phyloP scores from a whole-genome alignment of 2,888 invertebrate genomes.

The Lepeophtheirus nordmannii region DNA sequence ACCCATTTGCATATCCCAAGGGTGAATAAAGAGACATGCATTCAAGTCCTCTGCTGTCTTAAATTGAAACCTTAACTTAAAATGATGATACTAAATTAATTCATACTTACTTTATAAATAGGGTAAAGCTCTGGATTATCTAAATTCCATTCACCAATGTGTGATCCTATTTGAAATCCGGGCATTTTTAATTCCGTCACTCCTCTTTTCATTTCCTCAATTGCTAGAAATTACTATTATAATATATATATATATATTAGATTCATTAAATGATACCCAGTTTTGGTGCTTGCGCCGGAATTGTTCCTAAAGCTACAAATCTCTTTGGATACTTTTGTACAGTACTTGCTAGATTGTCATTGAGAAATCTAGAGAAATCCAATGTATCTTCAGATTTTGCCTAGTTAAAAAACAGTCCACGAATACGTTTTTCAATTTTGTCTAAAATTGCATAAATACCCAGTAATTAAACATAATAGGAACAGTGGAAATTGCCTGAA shows the following conservation, averaged over 20 bases:
- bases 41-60: constrained; percentile 39
- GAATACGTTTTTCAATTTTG: too few species aligned
- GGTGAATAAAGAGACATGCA: constrained; percentile 42
- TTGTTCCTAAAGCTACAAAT: constrained; percentile 40
- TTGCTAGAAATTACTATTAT: constrained; percentile 31
- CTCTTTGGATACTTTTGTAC: constrained; percentile 36
- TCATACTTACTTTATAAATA: constrained; percentile 37
- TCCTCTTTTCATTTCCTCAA: constrained; percentile 39
- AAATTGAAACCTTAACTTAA: constrained; percentile 22
- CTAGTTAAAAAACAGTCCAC: constrained; percentile 30
- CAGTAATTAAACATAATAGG: constrained; percentile 46
- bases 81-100: not conserved
- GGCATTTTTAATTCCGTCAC: constrained; percentile 35
- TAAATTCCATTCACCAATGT: constrained; percentile 42
- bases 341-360: constrained; percentile 40
- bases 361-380: constrained; percentile 38
- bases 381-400: constrained; percentile 40
- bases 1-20: constrained; percentile 42
- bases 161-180: constrained; percentile 43
- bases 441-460: constrained; percentile 32
- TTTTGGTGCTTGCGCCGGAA: constrained; percentile 41
- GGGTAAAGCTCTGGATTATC: constrained; percentile 39
- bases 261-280: constrained; percentile 28
- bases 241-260: not conserved
- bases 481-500: constrained; percentile 43